These are phyloP conservation scores for Martes martes DNA, from an alignment of 2,113 vertebrate genomes.

Conservation along the genomic window DNA sequence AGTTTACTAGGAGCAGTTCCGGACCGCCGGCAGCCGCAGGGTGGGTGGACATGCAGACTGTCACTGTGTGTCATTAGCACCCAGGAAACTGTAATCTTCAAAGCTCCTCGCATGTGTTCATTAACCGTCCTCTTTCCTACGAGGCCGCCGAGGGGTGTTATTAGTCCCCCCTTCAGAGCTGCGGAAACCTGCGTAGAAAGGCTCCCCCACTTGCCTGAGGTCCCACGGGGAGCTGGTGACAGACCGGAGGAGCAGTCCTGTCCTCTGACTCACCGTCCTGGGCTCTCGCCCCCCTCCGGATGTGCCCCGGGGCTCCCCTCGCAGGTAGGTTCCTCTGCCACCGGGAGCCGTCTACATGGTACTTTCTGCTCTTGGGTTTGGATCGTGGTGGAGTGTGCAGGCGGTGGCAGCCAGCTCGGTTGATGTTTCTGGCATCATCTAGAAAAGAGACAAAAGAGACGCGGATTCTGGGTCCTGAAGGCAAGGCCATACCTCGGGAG, in stretches of 20 bases:
- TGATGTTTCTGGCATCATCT: conserved; percentile 39
- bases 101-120: conserved; percentile 57
- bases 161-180: conserved; percentile 59
- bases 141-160: conserved; percentile 32
- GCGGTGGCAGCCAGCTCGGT: neutral
- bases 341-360: accelerated
- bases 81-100: conserved; percentile 62
- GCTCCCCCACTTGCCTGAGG: neutral
- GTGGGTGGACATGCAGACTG: neutral
- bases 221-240: neutral
- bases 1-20: accelerated
- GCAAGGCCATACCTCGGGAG: conserved; percentile 25
- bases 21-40: accelerated
- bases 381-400: neutral
- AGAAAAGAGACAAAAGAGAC: conserved; percentile 56
- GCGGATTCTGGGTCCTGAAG: conserved; percentile 58
- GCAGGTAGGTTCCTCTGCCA: neutral
- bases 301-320: neutral
- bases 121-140: conserved; percentile 29
- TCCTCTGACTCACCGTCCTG: neutral
- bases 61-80: conserved; percentile 41
- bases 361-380: neutral
- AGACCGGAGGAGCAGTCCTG: neutral
- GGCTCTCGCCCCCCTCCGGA: neutral
- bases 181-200: conserved; percentile 12